A percentile compares a stretch with the other conserved stretches of the same genome.
These are phyloP conservation scores for Drosophila chauvacae DNA, from an alignment of 1,140 invertebrate species.

Conservation along the genomic window DNA sequence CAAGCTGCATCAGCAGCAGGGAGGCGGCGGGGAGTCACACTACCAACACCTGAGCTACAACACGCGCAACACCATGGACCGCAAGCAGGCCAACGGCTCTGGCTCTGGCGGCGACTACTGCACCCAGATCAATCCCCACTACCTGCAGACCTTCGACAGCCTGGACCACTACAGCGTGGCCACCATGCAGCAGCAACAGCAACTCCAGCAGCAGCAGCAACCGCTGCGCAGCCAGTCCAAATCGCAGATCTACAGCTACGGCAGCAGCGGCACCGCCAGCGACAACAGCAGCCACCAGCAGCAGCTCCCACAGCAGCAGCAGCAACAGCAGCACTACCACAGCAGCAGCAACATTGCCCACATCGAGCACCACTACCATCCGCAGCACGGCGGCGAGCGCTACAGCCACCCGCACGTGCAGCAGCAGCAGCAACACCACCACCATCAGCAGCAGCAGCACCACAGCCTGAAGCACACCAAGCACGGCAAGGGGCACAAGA, in stretches of 20 bases:
- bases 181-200: conserved; percentile 64
- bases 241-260: conserved; percentile 79
- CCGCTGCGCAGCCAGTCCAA: conserved; percentile 79
- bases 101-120: conserved; percentile 57
- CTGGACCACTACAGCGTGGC: conserved; percentile 78
- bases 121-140: conserved; percentile 80
- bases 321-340: conserved; percentile 69
- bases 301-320: conserved; percentile 55
- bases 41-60: conserved; percentile 75
- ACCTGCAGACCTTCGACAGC: conserved; percentile 80
- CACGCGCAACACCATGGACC: conserved; percentile 73
- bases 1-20: conserved; percentile 53
- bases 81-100: conserved; percentile 47
- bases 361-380: conserved; percentile 72
- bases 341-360: conserved; percentile 70
- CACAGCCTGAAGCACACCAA: conserved; percentile 81
- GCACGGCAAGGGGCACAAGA: conserved; percentile 73
- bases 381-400: conserved; percentile 48
- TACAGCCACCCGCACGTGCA: conserved; percentile 57
- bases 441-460: conserved; percentile 66
- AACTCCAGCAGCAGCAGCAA: conserved; percentile 52
- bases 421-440: conserved; percentile 57
- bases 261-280: conserved; percentile 73
- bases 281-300: conserved; percentile 58
- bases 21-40: conserved; percentile 57